phyloP scores from a whole-genome alignment of 1,140 invertebrate genomes.

The Sitobion miscanthi region DNA sequence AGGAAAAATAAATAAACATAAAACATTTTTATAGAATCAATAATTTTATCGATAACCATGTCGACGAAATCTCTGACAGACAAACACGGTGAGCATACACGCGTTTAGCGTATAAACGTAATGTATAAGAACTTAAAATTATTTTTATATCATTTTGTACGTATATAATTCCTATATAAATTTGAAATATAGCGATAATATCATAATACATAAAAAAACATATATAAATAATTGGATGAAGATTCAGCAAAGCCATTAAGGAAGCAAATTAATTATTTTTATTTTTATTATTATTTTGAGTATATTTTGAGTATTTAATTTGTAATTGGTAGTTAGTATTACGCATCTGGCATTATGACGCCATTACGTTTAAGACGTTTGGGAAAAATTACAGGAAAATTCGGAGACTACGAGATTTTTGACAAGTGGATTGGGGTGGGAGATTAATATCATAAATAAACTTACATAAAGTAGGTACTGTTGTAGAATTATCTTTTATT shows the following conservation, averaged over 20 bases:
- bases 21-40: not conserved
- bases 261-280: not conserved
- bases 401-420: not conserved
- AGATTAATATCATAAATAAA: conserved; percentile 18
- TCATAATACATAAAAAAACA: not conserved
- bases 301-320: not conserved
- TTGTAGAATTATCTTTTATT: not conserved
- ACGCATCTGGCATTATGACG: not conserved
- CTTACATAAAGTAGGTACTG: conserved; percentile 14
- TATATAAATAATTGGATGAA: not conserved
- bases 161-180: not conserved
- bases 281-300: not conserved
- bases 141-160: not conserved
- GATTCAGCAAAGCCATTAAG: not conserved
- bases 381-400: not conserved
- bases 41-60: not conserved
- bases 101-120: not conserved
- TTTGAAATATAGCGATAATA: not conserved
- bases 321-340: not conserved
- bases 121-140: not conserved
- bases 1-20: not conserved
- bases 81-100: not conserved
- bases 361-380: not conserved
- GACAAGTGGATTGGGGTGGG: not conserved
- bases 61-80: not conserved